A percentile compares a stretch with the other conserved stretches of the same genome.
Evolutionary conservation across 2,888 invertebrate genomes (phyloP).

Genomic region (Phragmatobia fuliginosa): DNA sequence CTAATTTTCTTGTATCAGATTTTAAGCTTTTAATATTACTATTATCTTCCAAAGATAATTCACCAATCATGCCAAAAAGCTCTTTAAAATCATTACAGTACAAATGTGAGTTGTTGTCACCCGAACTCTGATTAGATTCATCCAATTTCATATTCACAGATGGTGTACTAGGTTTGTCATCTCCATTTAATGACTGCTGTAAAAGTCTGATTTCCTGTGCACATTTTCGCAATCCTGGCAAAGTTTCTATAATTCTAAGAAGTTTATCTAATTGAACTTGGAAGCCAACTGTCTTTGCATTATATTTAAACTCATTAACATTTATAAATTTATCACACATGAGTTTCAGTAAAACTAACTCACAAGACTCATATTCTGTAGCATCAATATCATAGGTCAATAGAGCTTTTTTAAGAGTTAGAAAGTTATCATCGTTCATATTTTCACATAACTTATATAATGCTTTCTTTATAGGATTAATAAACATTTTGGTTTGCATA

Average conservation of each 20-base stretch:
- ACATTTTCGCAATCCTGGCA: conserved; percentile 61
- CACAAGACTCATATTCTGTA: conserved; percentile 69
- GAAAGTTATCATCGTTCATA: conserved; percentile 63
- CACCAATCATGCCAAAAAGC: conserved; percentile 57
- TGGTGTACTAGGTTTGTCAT: conserved; percentile 33
- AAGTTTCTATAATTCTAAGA: conserved; percentile 66
- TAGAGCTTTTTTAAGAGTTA: conserved; percentile 69
- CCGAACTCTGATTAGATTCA: conserved; percentile 33
- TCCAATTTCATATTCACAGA: conserved; percentile 37
- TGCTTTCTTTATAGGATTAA: conserved; percentile 74
- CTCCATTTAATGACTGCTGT: conserved; percentile 57
- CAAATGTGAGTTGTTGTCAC: conserved; percentile 20
- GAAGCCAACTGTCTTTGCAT: conserved; percentile 45
- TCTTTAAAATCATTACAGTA: conserved; percentile 59
- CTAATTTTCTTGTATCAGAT: conserved; percentile 61
- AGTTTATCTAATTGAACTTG: conserved; percentile 63
- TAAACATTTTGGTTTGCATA: conserved; percentile 56
- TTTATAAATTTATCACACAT: conserved; percentile 74
- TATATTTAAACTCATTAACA: conserved; percentile 50
- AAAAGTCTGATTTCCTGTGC: conserved; percentile 61
- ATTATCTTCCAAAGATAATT: conserved; percentile 55
- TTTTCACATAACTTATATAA: conserved; percentile 77
- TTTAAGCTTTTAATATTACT: conserved; percentile 52
- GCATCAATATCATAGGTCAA: conserved; percentile 67
- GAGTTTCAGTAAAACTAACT: conserved; percentile 72